Conservation (phyloP, 2,888 invertebrate species). For the Nomada fabriciana region DNA sequence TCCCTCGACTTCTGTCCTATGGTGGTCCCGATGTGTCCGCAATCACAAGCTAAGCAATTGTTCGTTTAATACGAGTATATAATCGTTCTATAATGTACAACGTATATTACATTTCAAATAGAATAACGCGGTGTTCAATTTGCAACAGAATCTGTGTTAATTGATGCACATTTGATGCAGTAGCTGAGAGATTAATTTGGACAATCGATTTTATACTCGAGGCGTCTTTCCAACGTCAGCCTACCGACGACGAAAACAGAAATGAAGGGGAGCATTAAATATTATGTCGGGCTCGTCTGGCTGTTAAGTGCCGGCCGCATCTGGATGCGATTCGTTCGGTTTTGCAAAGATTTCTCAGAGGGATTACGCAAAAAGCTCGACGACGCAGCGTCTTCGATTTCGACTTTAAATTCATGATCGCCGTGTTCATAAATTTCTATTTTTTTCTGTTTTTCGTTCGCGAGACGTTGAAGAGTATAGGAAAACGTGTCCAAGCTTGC, state of each 20-base stretch:
- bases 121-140: too few relatives aligned
- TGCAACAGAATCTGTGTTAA: too few relatives aligned
- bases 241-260: slow-evolving; percentile 10
- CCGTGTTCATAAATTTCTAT: slow-evolving; percentile 42
- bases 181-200: too few relatives aligned
- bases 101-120: too few relatives aligned
- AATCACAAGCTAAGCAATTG: too few relatives aligned
- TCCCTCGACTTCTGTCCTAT: too few relatives aligned
- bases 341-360: slow-evolving; percentile 66
- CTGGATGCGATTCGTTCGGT: slow-evolving; percentile 60
- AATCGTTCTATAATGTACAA: too few relatives aligned
- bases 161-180: too few relatives aligned
- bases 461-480: slow-evolving; percentile 63
- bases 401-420: slow-evolving; percentile 49
- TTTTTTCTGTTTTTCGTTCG: slow-evolving; percentile 35
- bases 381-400: slow-evolving; percentile 39
- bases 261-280: slow-evolving; percentile 41
- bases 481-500: slow-evolving; percentile 77
- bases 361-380: slow-evolving; percentile 61
- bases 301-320: slow-evolving; percentile 54
- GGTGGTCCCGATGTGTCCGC: too few relatives aligned
- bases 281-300: slow-evolving; percentile 51
- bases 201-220: background rate
- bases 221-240: slow-evolving; percentile 7
- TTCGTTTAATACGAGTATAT: too few relatives aligned